Conservation (phyloP, 1,140 invertebrate genomes). For the Hestina assimilis region DNA sequence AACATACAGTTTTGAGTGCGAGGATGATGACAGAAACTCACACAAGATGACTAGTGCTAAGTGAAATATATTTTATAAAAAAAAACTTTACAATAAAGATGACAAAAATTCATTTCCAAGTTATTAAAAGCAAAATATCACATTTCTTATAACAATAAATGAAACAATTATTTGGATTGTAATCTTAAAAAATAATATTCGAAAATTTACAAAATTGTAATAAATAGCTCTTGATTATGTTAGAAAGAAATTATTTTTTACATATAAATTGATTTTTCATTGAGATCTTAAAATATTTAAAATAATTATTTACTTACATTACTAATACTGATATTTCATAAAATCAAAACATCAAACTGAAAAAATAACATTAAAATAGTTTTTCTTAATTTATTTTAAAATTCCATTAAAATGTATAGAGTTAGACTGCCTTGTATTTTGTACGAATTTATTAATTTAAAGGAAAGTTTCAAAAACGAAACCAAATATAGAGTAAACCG, state of each 20-base stretch:
- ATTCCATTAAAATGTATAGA: neutral
- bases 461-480: neutral
- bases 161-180: slow-evolving; percentile 3
- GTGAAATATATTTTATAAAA: neutral
- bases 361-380: slow-evolving; percentile 1
- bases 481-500: too few relatives aligned
- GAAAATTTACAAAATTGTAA: neutral
- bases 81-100: slow-evolving; percentile 1
- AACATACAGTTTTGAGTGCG: too few relatives aligned
- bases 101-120: neutral
- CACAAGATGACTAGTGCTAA: slow-evolving; percentile 9
- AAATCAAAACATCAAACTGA: slow-evolving; percentile 4
- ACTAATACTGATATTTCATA: slow-evolving; percentile 16
- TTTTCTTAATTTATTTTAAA: neutral
- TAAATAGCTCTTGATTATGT: neutral
- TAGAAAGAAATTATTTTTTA: neutral
- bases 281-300: slow-evolving; percentile 6
- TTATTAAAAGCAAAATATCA: slow-evolving; percentile 8
- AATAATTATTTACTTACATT: neutral
- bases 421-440: slow-evolving; percentile 1
- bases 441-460: neutral
- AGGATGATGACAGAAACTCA: neutral
- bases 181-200: neutral
- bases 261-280: neutral
- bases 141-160: neutral